Conservation (phyloP, 2,888 invertebrate genomes). For the Drosophila hamatofila region DNA sequence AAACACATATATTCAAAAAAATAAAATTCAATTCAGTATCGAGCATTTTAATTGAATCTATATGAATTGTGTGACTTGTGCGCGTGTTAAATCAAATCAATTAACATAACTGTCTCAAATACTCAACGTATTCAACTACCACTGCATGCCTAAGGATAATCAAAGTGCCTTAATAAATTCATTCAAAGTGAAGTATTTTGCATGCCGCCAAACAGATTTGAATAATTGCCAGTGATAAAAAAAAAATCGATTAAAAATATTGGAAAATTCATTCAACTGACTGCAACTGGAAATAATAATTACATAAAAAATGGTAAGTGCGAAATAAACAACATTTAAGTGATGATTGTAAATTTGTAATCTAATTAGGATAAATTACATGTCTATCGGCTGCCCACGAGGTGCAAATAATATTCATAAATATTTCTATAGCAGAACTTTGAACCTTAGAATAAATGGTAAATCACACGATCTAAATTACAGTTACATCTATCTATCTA, state of each 20-base stretch:
- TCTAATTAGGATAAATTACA: slow-evolving; percentile 5
- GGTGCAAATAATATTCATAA: neutral
- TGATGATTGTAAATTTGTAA: slow-evolving; percentile 1
- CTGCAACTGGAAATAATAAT: slow-evolving; percentile 14
- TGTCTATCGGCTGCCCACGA: neutral
- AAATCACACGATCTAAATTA: slow-evolving; percentile 15
- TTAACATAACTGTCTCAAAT: slow-evolving; percentile 29
- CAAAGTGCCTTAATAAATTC: slow-evolving; percentile 33
- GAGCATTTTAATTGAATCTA: slow-evolving; percentile 15
- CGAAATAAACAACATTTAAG: neutral
- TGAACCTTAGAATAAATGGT: neutral
- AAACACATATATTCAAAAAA: slow-evolving; percentile 12
- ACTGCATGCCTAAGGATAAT: slow-evolving; percentile 47
- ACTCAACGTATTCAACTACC: slow-evolving; percentile 33
- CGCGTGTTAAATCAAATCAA: slow-evolving; percentile 35
- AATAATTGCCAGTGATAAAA: slow-evolving; percentile 42
- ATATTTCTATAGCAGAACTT: neutral
- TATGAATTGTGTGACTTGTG: slow-evolving; percentile 37
- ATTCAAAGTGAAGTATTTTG: slow-evolving; percentile 37
- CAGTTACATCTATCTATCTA: neutral
- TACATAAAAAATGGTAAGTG: slow-evolving; percentile 60
- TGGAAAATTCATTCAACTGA: slow-evolving; percentile 29
- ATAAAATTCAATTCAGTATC: slow-evolving; percentile 20
- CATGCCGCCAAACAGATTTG: slow-evolving; percentile 7
- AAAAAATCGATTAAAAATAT: neutral